phyloP scores from a whole-genome alignment of 2,113 vertebrate species.

The Notiomystis cincta region DNA sequence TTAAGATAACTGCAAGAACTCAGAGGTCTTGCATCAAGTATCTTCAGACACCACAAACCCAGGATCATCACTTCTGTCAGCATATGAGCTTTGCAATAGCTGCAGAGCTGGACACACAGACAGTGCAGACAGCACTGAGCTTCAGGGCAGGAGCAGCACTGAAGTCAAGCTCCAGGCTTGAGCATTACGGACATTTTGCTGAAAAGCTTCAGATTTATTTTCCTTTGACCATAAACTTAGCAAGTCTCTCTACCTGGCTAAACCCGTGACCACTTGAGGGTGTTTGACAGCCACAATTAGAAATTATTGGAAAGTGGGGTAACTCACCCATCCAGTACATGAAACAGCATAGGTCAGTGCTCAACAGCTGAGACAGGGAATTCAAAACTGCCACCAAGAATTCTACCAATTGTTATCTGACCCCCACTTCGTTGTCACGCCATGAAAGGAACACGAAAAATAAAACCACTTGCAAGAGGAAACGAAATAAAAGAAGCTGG shows the following conservation, averaged over 20 bases:
- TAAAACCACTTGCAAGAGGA: neutral
- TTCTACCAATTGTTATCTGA: neutral
- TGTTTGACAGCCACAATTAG: neutral
- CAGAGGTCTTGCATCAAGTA: neutral
- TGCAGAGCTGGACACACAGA: neutral
- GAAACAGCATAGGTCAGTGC: neutral
- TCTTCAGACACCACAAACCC: neutral
- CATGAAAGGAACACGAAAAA: neutral
- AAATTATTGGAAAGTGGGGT: neutral
- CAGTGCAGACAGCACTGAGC: neutral
- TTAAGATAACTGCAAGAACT: neutral
- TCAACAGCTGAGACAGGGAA: neutral
- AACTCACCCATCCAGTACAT: neutral
- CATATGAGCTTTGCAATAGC: neutral
- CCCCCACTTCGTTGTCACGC: neutral
- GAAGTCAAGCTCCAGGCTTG: neutral
- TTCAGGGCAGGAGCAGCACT: neutral
- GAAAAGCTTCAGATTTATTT: neutral
- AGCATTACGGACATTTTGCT: neutral
- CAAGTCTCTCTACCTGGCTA: neutral
- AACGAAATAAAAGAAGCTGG: neutral
- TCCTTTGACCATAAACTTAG: neutral
- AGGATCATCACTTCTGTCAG: neutral
- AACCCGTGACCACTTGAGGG: neutral
- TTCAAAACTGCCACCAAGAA: neutral